Conservation (phyloP, 2,113 vertebrate genomes). For the Raja brachyura region DNA sequence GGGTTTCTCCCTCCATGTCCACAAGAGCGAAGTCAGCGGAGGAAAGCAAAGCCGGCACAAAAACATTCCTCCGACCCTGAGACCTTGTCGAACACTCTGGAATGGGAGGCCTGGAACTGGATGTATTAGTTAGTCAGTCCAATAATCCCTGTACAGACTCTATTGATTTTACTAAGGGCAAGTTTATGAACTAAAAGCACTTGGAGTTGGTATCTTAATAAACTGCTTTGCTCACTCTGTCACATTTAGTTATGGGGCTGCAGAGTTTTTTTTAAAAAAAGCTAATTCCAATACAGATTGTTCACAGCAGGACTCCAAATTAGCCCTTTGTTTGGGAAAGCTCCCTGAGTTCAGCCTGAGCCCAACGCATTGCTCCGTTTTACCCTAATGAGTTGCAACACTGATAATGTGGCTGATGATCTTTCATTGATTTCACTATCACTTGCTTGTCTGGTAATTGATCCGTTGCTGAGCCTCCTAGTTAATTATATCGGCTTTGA, state of each 20-base stretch:
- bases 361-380: conserved; percentile 94
- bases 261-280: conserved; percentile 53
- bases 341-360: conserved; percentile 74
- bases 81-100: conserved; percentile 53
- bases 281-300: conserved; percentile 80
- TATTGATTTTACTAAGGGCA: conserved; percentile 76
- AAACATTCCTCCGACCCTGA: background rate
- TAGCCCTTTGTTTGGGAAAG: conserved; percentile 77
- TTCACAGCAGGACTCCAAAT: conserved; percentile 81
- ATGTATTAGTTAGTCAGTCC: conserved; percentile 78
- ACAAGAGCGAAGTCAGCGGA: background rate
- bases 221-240: conserved; percentile 74
- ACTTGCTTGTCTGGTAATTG: conserved; percentile 99
- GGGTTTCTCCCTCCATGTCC: background rate
- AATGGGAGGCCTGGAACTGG: conserved; percentile 63
- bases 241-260: conserved; percentile 74
- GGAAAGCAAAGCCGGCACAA: background rate
- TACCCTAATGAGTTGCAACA: conserved; percentile 99
- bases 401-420: conserved; percentile 99
- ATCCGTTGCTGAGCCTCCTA: conserved; percentile 99
- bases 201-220: conserved; percentile 80
- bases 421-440: conserved; percentile 99
- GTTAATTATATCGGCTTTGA: conserved; percentile 99
- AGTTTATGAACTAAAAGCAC: conserved; percentile 87
- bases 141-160: conserved; percentile 73